These are phyloP conservation scores for Tupiocoris notatus DNA, from an alignment of 2,888 invertebrate genomes.

Conservation along the genomic window DNA sequence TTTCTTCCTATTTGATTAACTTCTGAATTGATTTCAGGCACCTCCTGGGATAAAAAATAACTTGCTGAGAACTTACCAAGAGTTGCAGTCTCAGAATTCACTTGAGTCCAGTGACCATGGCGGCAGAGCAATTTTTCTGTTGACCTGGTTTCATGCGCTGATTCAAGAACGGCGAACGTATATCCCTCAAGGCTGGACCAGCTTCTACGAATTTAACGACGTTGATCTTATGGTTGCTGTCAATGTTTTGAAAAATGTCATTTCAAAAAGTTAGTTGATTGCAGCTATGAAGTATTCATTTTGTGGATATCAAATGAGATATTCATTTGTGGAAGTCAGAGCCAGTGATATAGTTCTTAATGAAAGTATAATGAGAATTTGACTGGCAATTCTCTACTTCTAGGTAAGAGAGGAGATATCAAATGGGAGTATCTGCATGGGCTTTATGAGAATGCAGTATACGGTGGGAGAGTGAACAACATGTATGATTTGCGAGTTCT, in stretches of 20 bases:
- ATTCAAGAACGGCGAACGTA: slow-evolving; percentile 87
- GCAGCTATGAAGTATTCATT: background rate
- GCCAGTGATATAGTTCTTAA: too few relatives aligned
- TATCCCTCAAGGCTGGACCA: slow-evolving; percentile 90
- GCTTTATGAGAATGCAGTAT: slow-evolving; percentile 74
- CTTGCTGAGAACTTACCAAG: slow-evolving; percentile 69
- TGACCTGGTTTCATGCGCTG: slow-evolving; percentile 86
- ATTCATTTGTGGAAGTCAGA: too few relatives aligned
- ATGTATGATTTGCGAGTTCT: slow-evolving; percentile 68
- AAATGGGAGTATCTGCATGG: slow-evolving; percentile 77
- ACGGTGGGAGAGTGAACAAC: slow-evolving; percentile 83
- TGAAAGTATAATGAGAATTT: too few relatives aligned
- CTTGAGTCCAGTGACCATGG: slow-evolving; percentile 52
- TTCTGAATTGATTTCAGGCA: slow-evolving; percentile 57
- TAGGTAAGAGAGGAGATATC: slow-evolving; percentile 47
- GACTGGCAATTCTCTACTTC: too few relatives aligned
- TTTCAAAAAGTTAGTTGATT: slow-evolving; percentile 52
- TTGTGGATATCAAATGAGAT: too few relatives aligned
- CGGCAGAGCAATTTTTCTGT: slow-evolving; percentile 65
- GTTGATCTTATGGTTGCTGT: slow-evolving; percentile 73
- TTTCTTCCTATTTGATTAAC: slow-evolving; percentile 2
- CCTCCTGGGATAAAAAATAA: slow-evolving; percentile 85
- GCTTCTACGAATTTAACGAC: slow-evolving; percentile 83
- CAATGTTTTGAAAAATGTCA: slow-evolving; percentile 51
- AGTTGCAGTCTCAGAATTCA: slow-evolving; percentile 61